These are phyloP conservation scores for Alcedo atthis DNA, from an alignment of 2,797 vertebrate species.

Conservation along the genomic window DNA sequence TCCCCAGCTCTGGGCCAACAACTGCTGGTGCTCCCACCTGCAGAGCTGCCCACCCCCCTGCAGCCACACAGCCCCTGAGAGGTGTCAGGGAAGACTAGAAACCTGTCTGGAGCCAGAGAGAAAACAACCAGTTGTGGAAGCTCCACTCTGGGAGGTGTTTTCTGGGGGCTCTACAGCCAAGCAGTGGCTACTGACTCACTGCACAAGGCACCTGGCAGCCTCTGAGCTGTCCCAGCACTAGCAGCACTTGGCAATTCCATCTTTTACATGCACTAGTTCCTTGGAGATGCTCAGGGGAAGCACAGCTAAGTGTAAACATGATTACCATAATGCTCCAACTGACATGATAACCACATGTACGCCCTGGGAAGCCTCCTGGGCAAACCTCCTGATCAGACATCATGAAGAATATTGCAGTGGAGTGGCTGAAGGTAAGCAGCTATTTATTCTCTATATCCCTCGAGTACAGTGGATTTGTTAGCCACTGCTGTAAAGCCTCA, in stretches of 20 bases:
- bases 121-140: conserved; percentile 19
- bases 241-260: neutral
- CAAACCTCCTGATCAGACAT: neutral
- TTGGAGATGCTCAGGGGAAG: neutral
- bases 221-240: conserved; percentile 1
- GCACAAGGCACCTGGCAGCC: neutral
- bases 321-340: neutral
- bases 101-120: neutral
- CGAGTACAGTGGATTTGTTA: neutral
- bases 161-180: neutral
- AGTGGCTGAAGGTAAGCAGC: neutral
- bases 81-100: conserved; percentile 3
- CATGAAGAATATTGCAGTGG: neutral
- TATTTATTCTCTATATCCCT: neutral
- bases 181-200: conserved; percentile 14
- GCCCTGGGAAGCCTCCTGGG: neutral
- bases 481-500: neutral
- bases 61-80: neutral
- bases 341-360: neutral
- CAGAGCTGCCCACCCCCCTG: neutral
- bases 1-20: neutral
- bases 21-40: neutral
- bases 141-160: conserved; percentile 9
- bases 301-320: neutral
- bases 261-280: neutral